Evolutionary conservation across 1,140 invertebrate species (phyloP).

Genomic region (Yoshiicerus persimilis): DNA sequence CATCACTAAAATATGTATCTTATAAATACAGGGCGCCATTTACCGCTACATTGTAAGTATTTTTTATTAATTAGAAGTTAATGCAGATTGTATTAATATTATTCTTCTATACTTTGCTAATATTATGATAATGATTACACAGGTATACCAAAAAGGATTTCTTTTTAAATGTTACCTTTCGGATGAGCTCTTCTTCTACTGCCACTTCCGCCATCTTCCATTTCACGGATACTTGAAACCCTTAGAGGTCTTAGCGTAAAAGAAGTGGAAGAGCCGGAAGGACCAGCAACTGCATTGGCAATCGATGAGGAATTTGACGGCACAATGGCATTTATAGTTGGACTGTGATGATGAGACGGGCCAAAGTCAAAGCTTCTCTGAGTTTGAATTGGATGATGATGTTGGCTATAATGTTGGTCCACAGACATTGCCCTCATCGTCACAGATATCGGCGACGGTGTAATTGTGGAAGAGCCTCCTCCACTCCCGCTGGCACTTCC

Average conservation of each 20-base stretch:
- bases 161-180: conserved; percentile 35
- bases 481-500: neutral
- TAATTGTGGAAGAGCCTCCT: neutral
- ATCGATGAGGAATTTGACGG: conserved; percentile 4
- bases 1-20: too few species aligned
- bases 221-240: conserved; percentile 39
- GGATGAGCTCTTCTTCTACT: conserved; percentile 39
- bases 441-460: conserved; percentile 24
- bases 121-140: too few species aligned
- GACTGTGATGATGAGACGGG: neutral
- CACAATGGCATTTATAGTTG: neutral
- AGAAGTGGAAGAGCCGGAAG: neutral
- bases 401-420: conserved; percentile 14
- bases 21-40: too few species aligned
- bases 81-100: too few species aligned
- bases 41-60: too few species aligned
- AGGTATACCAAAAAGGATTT: too few species aligned
- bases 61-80: too few species aligned
- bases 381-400: conserved; percentile 6
- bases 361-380: conserved; percentile 39
- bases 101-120: too few species aligned
- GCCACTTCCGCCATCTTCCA: conserved; percentile 34
- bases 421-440: neutral
- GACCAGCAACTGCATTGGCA: neutral
- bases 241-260: conserved; percentile 39